Conservation (phyloP, 2,113 vertebrate genomes). For the Petroica traversi region DNA sequence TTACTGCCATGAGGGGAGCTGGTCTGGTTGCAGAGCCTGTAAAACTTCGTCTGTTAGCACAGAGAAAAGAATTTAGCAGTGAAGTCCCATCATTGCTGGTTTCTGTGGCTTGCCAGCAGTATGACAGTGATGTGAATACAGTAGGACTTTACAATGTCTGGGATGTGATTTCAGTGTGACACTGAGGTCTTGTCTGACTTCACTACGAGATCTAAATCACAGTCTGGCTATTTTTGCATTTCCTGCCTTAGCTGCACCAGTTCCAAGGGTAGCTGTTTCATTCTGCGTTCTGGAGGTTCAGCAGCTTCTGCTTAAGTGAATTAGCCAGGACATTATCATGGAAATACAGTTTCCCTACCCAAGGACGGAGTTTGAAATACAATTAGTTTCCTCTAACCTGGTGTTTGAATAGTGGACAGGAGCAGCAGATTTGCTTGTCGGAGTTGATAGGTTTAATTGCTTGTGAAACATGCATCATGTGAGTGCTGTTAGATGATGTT, state of each 20-base stretch:
- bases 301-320: background rate
- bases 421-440: background rate
- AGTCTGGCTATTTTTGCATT: constrained; percentile 35
- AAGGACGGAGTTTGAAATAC: background rate
- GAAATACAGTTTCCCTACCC: background rate
- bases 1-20: constrained; percentile 1
- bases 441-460: constrained; percentile 34
- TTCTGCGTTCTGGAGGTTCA: background rate
- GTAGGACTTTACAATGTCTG: constrained; percentile 18
- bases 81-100: background rate
- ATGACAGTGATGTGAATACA: constrained; percentile 32
- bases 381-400: background rate
- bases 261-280: background rate
- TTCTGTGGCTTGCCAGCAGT: background rate
- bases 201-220: background rate
- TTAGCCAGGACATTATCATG: background rate
- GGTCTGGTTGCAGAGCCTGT: background rate
- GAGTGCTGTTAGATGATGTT: constrained; percentile 1
- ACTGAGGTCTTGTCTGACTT: constrained; percentile 38
- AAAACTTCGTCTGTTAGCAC: background rate
- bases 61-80: background rate
- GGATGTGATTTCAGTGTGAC: constrained; percentile 53
- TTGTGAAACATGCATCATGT: background rate
- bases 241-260: background rate
- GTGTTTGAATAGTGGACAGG: background rate